A percentile compares a stretch with the other conserved stretches of the same genome.
These are phyloP conservation scores for Falco columbarius DNA, from an alignment of 2,797 vertebrate species.

Conservation along the genomic window DNA sequence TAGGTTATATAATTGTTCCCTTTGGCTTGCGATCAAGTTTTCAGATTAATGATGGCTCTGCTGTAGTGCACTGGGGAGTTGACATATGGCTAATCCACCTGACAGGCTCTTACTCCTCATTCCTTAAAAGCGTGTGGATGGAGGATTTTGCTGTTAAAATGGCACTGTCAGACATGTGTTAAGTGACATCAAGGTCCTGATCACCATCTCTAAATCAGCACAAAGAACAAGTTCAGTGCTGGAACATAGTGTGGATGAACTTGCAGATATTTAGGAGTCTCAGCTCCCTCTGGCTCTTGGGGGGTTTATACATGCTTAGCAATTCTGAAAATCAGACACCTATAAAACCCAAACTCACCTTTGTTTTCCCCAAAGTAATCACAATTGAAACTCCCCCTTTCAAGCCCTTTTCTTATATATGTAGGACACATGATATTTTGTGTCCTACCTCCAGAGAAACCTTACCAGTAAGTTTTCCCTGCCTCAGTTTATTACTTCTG, in stretches of 20 bases:
- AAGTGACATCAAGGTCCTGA: neutral
- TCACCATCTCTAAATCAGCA: neutral
- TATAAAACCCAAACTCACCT: neutral
- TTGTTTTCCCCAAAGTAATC: neutral
- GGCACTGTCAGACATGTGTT: neutral
- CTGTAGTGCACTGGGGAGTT: neutral
- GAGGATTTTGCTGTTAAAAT: neutral
- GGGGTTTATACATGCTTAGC: neutral
- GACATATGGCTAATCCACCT: slow-evolving; percentile 42
- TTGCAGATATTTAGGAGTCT: neutral
- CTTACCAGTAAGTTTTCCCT: neutral
- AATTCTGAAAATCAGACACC: neutral
- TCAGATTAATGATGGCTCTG: slow-evolving; percentile 67
- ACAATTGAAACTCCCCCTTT: neutral
- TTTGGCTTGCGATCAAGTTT: slow-evolving; percentile 70
- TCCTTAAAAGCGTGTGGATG: neutral
- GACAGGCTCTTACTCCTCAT: slow-evolving; percentile 16
- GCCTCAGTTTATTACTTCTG: neutral
- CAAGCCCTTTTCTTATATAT: neutral
- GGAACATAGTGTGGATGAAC: neutral
- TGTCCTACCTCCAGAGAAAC: neutral
- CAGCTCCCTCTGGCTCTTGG: neutral
- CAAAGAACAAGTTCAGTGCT: neutral
- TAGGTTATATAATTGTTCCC: slow-evolving; percentile 74
- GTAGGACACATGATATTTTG: neutral